Percentiles rank a stretch among this genome's conserved stretches.
These are phyloP conservation scores for Oreochromis tanganicae DNA, from an alignment of 2,113 vertebrate genomes.

Conservation along the genomic window DNA sequence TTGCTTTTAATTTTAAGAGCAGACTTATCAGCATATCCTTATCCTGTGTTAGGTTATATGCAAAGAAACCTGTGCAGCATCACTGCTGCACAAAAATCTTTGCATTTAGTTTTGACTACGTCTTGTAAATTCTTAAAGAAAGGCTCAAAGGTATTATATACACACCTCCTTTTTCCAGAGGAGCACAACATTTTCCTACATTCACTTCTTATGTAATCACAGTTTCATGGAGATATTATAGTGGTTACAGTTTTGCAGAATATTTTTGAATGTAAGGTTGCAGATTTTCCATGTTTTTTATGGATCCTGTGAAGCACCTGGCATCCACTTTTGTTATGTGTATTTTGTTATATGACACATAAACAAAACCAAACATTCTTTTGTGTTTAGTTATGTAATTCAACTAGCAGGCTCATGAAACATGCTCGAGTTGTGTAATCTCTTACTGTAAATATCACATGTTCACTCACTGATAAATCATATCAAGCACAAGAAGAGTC, in stretches of 20 bases:
- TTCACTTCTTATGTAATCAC: background rate
- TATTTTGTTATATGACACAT: background rate
- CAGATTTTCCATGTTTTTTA: background rate
- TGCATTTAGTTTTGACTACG: fast-evolving
- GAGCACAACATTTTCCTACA: background rate
- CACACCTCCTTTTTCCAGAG: background rate
- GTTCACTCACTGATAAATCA: background rate
- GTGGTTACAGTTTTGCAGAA: fast-evolving
- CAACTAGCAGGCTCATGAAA: background rate
- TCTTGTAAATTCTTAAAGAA: background rate
- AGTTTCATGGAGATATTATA: background rate
- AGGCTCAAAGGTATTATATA: background rate
- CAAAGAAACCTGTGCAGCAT: background rate
- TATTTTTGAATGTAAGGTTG: background rate
- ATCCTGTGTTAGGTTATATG: background rate
- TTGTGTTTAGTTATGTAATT: fast-evolving
- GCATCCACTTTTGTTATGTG: background rate
- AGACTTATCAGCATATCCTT: background rate
- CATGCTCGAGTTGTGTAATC: background rate
- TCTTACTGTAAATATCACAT: background rate
- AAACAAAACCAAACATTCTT: background rate
- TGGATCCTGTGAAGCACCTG: background rate
- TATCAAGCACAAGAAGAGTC: background rate
- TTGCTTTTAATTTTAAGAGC: background rate
- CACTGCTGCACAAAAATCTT: background rate